phyloP scores from a whole-genome alignment of 2,888 invertebrate species.

The Euzophera pinguis region DNA sequence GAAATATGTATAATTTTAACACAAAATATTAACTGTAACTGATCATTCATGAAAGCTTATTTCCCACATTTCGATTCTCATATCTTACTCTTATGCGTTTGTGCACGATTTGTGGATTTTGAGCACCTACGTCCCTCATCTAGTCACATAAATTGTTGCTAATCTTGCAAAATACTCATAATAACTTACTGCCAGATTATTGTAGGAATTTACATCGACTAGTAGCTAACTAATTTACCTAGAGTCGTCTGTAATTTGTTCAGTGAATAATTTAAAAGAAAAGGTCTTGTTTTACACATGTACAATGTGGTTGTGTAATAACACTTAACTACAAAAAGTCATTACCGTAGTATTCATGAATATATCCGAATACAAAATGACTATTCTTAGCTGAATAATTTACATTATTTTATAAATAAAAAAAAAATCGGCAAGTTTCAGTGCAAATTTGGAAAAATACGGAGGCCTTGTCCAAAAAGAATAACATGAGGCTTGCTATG shows the following conservation, averaged over 20 bases:
- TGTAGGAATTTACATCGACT: slow-evolving; percentile 1
- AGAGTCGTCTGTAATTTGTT: slow-evolving; percentile 4
- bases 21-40: no score
- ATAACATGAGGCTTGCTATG: no score
- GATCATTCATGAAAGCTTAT: no score
- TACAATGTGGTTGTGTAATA: background rate
- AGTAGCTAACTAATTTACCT: background rate
- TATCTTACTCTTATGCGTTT: no score
- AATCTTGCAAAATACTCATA: background rate
- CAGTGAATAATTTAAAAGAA: background rate
- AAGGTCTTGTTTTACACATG: background rate
- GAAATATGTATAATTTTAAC: background rate
- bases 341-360: background rate
- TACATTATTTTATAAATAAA: no score
- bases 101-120: no score
- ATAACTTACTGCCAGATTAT: background rate
- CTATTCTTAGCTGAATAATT: no score
- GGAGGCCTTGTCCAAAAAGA: no score
- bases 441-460: no score
- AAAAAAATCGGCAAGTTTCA: no score
- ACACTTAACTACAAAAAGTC: background rate
- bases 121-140: background rate
- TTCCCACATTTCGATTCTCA: no score
- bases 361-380: background rate
- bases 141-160: background rate